Conservation (phyloP, 2,797 vertebrate species). For the Falco berigora region DNA sequence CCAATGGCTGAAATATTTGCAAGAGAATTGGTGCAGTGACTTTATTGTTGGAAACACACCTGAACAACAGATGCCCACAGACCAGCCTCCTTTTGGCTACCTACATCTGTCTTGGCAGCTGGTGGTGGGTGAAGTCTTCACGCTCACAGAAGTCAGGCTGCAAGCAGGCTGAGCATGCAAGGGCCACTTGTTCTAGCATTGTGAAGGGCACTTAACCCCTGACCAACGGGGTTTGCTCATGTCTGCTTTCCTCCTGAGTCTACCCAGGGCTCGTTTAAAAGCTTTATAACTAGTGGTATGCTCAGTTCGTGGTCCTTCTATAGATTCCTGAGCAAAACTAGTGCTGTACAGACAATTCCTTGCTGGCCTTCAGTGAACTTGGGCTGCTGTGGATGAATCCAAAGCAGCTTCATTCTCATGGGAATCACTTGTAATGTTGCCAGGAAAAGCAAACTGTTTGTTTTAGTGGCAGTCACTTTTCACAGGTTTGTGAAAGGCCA, state of each 20-base stretch:
- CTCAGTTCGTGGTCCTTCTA: background rate
- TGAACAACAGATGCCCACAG: background rate
- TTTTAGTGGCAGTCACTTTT: background rate
- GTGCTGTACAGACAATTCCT: background rate
- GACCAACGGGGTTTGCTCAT: background rate
- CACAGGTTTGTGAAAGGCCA: background rate
- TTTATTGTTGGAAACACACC: conserved; percentile 13
- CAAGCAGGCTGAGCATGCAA: background rate
- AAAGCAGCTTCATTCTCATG: background rate
- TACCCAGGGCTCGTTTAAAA: background rate
- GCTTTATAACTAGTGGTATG: background rate
- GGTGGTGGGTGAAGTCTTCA: background rate
- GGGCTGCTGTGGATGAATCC: background rate
- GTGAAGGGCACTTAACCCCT: background rate
- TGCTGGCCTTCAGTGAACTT: accelerated
- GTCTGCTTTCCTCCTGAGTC: background rate
- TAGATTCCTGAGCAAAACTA: background rate
- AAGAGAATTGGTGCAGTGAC: background rate
- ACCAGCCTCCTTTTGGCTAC: background rate
- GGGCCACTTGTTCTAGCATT: background rate
- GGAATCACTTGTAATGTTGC: background rate
- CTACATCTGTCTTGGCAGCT: background rate
- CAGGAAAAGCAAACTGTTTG: background rate
- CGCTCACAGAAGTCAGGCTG: background rate
- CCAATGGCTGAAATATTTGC: background rate